Evolutionary conservation across 2,888 invertebrate species (phyloP).

Genomic region (Encarsia formosa): DNA sequence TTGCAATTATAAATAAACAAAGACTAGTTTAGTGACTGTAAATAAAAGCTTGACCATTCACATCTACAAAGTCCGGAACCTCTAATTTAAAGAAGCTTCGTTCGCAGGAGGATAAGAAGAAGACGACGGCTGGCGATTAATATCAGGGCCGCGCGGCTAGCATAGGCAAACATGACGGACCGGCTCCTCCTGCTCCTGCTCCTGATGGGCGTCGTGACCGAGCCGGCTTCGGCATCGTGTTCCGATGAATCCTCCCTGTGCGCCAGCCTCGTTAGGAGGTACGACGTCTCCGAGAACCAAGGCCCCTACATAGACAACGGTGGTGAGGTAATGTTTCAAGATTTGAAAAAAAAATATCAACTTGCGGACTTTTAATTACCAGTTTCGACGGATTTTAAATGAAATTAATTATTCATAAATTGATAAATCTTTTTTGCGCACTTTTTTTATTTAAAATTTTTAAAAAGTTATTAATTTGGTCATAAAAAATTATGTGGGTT

Average conservation of each 20-base stretch:
- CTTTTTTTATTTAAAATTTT: too few relatives aligned
- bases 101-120: background rate
- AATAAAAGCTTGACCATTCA: background rate
- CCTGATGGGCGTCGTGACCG: background rate
- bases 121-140: background rate
- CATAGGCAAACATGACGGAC: conserved; percentile 5
- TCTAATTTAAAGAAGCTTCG: background rate
- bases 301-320: too few relatives aligned
- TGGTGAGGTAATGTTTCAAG: too few relatives aligned
- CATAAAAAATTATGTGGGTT: too few relatives aligned
- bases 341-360: too few relatives aligned
- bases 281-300: background rate
- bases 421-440: too few relatives aligned
- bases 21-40: background rate
- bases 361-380: too few relatives aligned
- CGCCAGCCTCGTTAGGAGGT: background rate
- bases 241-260: background rate
- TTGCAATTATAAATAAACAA: background rate
- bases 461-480: too few relatives aligned
- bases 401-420: too few relatives aligned
- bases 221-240: background rate
- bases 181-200: conserved; percentile 5
- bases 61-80: background rate
- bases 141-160: background rate
- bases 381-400: too few relatives aligned